Evolutionary conservation across 2,797 vertebrate genomes (phyloP).

Genomic region (Margarornis squamiger): DNA sequence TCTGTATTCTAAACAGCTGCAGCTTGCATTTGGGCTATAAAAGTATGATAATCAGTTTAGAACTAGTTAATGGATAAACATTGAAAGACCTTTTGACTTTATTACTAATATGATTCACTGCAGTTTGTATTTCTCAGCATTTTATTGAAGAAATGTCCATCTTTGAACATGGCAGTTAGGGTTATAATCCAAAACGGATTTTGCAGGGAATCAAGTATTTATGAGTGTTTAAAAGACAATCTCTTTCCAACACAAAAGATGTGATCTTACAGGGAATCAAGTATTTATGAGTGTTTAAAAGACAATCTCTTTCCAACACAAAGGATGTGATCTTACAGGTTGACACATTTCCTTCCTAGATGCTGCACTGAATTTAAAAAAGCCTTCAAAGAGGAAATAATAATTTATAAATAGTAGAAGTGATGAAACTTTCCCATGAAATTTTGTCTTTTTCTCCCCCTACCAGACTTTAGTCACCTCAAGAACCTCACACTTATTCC

Average conservation of each 20-base stretch:
- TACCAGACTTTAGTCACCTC: neutral
- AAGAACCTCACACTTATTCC: neutral
- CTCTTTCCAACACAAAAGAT: neutral
- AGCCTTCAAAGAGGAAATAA: neutral
- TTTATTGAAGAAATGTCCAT: neutral
- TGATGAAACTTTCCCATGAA: neutral
- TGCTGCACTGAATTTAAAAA: neutral
- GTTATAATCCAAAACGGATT: neutral
- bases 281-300: neutral
- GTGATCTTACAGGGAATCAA: neutral
- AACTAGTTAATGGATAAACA: neutral
- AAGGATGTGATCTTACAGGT: neutral
- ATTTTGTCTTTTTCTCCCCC: neutral
- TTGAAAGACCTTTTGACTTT: neutral
- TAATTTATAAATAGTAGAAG: neutral
- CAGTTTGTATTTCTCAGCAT: neutral
- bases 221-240: neutral
- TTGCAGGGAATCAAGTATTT: neutral
- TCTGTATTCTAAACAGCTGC: neutral
- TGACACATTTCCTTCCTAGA: neutral
- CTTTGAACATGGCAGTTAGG: neutral
- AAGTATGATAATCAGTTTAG: neutral
- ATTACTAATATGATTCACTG: neutral
- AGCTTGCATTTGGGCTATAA: neutral
- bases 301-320: neutral